Evolutionary conservation across 2,888 invertebrate genomes (phyloP), one percentile per base, ranked within the genome.

Genomic region (Minunthozetes semirufus): DNA sequence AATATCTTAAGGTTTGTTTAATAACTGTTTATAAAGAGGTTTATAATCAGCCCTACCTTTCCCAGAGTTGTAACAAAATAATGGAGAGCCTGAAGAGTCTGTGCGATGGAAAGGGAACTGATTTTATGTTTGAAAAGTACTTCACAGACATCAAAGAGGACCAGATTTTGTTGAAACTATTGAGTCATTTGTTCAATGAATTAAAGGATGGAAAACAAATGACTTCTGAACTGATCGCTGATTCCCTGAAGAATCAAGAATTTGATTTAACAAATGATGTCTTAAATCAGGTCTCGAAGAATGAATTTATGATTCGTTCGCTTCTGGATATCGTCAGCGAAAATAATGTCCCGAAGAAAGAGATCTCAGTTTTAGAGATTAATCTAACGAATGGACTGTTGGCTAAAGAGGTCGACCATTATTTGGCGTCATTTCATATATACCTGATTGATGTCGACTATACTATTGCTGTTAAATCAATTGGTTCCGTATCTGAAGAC

Each of bases 301-400:
- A 73, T 13, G 80, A 80, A 73, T 42, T 78, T 4, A 76, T 80
- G 19, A 77, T 84, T 38, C 82, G 73, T 19, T 63, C 73, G 25
- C 63, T 83, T 75, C 81, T 92, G 73, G 93, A 94, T 82, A 83
- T 90, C 13, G 88, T 89, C 29, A 83, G 89, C 42, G 94, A 94
- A 85, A 95, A 94, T 82, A 84, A 85, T 59, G 86, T 88, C 15
- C 82, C 88, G 4, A 90, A 90, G 5, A 73, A 66, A 27, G 73
- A 73, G 81, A 83, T 94, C 19, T 91, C 90, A 83, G 85, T 88
- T 22, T 85, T 87, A n/a, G 94, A 95, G 85, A 84, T 88, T 3
- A 70, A 70, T 70, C 3, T 48, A 15, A 70, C 19, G 1, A 66
- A 66, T 42, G 70, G 46, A 22, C 15, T 61, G 29, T 13, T 59